Base-by-base conservation (phyloP, 2,113 vertebrate genomes). In the Catagonus wagneri region DNA sequence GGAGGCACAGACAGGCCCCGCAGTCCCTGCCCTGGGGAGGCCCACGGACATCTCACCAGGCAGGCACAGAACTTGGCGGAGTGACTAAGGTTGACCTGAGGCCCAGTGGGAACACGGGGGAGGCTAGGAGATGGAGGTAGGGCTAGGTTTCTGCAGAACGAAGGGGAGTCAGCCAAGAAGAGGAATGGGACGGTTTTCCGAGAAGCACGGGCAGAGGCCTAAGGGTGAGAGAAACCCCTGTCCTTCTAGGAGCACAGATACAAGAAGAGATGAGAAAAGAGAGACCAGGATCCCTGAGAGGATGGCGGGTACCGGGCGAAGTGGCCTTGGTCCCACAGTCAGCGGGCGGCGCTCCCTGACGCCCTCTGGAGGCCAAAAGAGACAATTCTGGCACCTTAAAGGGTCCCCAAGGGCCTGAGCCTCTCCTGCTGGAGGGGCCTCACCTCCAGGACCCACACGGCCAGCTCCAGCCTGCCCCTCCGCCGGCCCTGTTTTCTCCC, bases 261-360 rank as follows among this genome's bases (percentile, higher is more conserved):
- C 7, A 20, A 32, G 7, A 32, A 76, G 7, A 32, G 36, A n/a
- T 0, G 8, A 23, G 54, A 16, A 74, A 36, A 25, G 15, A 75
- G 19, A 75, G 22, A 15, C 1, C 23, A 2, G 1, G 11, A 44
- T 6, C 12, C 25, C 20, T 16, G 0, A 32, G 36, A 68, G 58
- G 52, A 15, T 1, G 66, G 68, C 60, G 29, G 52, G 23, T 1
- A 2, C n/a, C 17, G 1, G 52, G 72, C 16, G 3, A 0, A 1
- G 72, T 1, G 63, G 54, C 81, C n/a, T 25, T 34, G 39, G 52
- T 36, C 36, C 16, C 2, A 0, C 29, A 15, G 36, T 52, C 52
- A 29, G 2, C 14, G 60, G 4, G 10, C n/a, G 27, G 66, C 25
- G 11, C 34, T 34, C 71, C 52, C 32, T 32, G 44, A 52, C 3